Percentiles rank a stretch among this genome's conserved stretches.
These are phyloP conservation scores for Cardiocondyla obscurior DNA, from an alignment of 1,140 invertebrate genomes.

Conservation along the genomic window DNA sequence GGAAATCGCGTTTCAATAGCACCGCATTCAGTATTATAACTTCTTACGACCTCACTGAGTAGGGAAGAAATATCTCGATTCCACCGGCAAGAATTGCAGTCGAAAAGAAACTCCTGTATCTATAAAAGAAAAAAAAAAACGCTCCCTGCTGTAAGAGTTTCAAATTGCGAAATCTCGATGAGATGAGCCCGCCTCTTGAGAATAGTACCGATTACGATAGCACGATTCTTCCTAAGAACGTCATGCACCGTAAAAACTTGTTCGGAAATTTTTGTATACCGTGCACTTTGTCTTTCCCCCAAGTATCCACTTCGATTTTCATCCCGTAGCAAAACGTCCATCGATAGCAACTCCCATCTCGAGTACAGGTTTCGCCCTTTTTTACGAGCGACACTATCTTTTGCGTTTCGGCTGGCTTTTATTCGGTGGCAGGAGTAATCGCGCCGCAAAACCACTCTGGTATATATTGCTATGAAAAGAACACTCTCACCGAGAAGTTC, in stretches of 20 bases:
- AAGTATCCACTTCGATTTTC: conserved; percentile 28
- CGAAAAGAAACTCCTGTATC: background rate
- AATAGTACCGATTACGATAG: background rate
- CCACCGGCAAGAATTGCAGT: background rate
- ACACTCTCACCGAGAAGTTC: background rate
- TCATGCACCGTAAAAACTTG: conserved; percentile 26
- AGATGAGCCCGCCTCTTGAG: background rate
- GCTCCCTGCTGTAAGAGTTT: background rate
- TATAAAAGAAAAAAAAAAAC: conserved; percentile 28
- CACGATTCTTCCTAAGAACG: background rate
- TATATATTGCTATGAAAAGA: background rate
- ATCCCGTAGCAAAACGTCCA: conserved; percentile 31
- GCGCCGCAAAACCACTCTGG: background rate
- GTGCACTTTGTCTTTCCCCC: background rate
- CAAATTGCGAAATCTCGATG: conserved; percentile 4
- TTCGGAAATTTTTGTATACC: background rate
- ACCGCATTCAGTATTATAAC: background rate
- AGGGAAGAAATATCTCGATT: background rate
- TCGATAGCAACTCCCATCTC: background rate
- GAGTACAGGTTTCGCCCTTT: background rate
- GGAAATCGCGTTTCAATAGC: background rate
- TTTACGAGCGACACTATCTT: conserved; percentile 34
- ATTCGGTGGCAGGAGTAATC: conserved; percentile 29
- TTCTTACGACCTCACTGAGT: background rate
- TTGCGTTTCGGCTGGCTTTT: background rate